Evolutionary conservation across 2,888 invertebrate species (phyloP), one percentile per base, ranked within the genome.

Genomic region (Pristionchus arcanus): DNA sequence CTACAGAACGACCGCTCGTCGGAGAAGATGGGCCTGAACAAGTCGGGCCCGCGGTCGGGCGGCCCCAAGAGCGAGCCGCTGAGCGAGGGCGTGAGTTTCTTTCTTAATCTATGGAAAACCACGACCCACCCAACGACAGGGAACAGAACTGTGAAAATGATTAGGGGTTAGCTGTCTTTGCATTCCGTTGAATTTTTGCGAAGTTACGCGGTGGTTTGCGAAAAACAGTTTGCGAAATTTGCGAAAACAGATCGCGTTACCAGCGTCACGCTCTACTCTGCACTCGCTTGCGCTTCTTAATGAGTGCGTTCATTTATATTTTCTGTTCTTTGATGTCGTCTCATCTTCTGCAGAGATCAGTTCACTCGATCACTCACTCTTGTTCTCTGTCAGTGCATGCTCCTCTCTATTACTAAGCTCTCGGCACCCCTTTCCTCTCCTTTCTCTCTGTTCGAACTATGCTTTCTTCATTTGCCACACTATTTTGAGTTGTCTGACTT

Each of bases 51-150:
- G 16, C 66, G n/a, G 66, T n/a, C 25, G 66, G 13, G 28, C 66
- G 13, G 25, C 66, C 66, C 66, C n/a, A 71, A 71, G 71, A 71
- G 71, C 71, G 19, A 71, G 31, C 71, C 71, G 28, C 71, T 71
- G 15, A 28, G 28, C 34, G 71, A 34, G 31, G 71, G 71, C 15
- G 71, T 71, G 71, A 71, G 71, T 71, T 66, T 21, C 9, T 28
- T 4, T 5, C 66, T 21, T 21, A 66, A 4, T 21, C 59, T 59
- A 25, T 59, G 59, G 5, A 59, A 59, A 59, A 49, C 5, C 42
- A 13, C 42, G 9, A 11, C 42, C 42, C 19, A 25, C 59, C 59
- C 25, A 4, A 5, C 25, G 13, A 59, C 19, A 59, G 9, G 59
- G 42, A 13, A 9, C 13, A 49, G 42, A 49, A 13, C 42, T 7